phyloP scores from a whole-genome alignment of 2,113 vertebrate species.

The Myxocyprinus asiaticus region DNA sequence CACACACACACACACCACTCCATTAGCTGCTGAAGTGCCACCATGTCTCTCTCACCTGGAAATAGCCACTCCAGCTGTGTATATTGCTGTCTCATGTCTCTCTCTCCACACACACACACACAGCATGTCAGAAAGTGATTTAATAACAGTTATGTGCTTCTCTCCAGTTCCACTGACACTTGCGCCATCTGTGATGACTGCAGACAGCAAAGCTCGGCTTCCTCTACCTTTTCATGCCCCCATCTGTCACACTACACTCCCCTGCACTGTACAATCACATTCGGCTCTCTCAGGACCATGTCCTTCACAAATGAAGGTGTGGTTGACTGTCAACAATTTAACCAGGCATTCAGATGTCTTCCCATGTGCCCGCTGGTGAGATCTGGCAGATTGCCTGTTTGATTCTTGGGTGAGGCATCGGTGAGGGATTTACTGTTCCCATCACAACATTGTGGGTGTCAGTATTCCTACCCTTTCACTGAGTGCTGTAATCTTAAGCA shows the following conservation, averaged over 20 bases:
- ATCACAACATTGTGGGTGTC: slow-evolving; percentile 34
- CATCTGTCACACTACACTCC: slow-evolving; percentile 27
- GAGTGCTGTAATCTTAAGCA: slow-evolving; percentile 23
- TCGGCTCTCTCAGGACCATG: slow-evolving; percentile 17
- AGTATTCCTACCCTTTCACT: slow-evolving; percentile 26
- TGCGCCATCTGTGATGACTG: slow-evolving; percentile 14
- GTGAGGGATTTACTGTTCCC: slow-evolving; percentile 42
- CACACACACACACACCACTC: slow-evolving; percentile 10
- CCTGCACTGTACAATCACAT: neutral
- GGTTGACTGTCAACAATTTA: slow-evolving; percentile 30
- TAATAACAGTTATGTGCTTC: slow-evolving; percentile 37
- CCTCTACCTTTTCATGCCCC: slow-evolving; percentile 5
- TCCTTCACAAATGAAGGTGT: slow-evolving; percentile 40
- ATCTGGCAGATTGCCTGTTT: slow-evolving; percentile 28
- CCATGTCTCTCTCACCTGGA: slow-evolving; percentile 22
- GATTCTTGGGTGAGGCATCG: slow-evolving; percentile 26
- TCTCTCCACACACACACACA: neutral
- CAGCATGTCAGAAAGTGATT: slow-evolving; percentile 33
- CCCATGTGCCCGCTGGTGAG: slow-evolving; percentile 14
- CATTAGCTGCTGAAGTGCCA: slow-evolving; percentile 12
- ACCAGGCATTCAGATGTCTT: slow-evolving; percentile 16
- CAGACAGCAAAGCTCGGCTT: slow-evolving; percentile 16
- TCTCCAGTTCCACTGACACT: neutral
- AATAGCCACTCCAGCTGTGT: slow-evolving; percentile 1
- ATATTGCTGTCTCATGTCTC: neutral